Conservation (phyloP, 2,888 invertebrate genomes). For the Tipula unca region DNA sequence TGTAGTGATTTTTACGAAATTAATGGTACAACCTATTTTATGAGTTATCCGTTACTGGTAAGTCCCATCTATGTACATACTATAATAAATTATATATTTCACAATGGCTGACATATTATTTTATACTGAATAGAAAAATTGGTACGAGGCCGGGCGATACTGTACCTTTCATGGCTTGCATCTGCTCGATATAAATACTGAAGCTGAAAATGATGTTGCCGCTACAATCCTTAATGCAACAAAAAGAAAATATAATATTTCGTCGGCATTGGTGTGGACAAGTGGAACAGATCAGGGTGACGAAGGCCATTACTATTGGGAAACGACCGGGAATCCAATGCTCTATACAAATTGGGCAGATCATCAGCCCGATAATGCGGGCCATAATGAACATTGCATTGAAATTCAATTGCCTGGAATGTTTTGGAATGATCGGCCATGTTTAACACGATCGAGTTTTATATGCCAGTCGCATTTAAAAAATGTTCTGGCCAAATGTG, state of each 20-base stretch:
- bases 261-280: not conserved
- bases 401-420: not conserved
- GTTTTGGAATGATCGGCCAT: not conserved
- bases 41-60: not conserved
- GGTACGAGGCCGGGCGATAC: not conserved
- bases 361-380: not conserved
- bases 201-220: not conserved
- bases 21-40: not conserved
- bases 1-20: not conserved
- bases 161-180: not conserved
- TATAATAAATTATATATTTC: too few species aligned
- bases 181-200: not conserved
- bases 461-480: not conserved
- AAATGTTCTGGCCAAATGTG: not conserved
- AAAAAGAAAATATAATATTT: not conserved
- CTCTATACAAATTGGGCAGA: not conserved
- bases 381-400: not conserved
- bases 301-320: not conserved
- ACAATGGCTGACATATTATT: too few species aligned
- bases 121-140: not conserved
- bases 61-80: not conserved
- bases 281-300: not conserved
- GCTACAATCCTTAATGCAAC: not conserved
- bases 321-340: not conserved
- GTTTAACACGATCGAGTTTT: not conserved